A percentile compares a stretch with the other conserved stretches of the same genome.
Conservation (phyloP, 2,888 invertebrate species). For the Campaea margaritaria region DNA sequence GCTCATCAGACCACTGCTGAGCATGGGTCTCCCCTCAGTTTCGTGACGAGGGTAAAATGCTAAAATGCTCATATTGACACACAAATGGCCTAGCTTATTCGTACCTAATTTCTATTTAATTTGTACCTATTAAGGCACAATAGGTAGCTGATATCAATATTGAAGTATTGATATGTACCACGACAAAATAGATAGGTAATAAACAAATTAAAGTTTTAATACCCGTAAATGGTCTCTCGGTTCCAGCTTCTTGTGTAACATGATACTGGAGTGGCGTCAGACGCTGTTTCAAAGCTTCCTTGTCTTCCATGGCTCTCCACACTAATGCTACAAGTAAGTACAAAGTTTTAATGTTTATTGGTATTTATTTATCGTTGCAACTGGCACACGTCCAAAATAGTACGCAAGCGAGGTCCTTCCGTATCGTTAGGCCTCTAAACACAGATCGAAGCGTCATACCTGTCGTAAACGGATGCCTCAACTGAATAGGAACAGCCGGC, state of each 20-base stretch:
- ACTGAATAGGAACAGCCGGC: constrained; percentile 64
- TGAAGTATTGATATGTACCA: background rate
- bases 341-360: constrained; percentile 27
- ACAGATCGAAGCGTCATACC: constrained; percentile 57
- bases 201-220: constrained; percentile 33
- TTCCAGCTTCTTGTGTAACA: constrained; percentile 98
- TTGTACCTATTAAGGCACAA: too few relatives aligned
- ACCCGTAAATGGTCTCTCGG: constrained; percentile 94
- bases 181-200: background rate
- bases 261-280: constrained; percentile 97
- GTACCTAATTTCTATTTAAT: too few relatives aligned
- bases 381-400: constrained; percentile 64
- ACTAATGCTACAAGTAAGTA: constrained; percentile 63
- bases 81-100: too few relatives aligned
- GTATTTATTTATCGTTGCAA: constrained; percentile 4
- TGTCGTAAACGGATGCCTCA: constrained; percentile 78
- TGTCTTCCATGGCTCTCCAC: constrained; percentile 87
- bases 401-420: constrained; percentile 59
- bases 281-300: constrained; percentile 92
- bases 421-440: constrained; percentile 47
- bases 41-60: too few relatives aligned
- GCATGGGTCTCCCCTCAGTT: too few relatives aligned
- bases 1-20: too few relatives aligned
- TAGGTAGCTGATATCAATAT: background rate
- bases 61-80: too few relatives aligned